Conservation (phyloP, 2,797 vertebrate species). For the Dicrostonyx torquatus region DNA sequence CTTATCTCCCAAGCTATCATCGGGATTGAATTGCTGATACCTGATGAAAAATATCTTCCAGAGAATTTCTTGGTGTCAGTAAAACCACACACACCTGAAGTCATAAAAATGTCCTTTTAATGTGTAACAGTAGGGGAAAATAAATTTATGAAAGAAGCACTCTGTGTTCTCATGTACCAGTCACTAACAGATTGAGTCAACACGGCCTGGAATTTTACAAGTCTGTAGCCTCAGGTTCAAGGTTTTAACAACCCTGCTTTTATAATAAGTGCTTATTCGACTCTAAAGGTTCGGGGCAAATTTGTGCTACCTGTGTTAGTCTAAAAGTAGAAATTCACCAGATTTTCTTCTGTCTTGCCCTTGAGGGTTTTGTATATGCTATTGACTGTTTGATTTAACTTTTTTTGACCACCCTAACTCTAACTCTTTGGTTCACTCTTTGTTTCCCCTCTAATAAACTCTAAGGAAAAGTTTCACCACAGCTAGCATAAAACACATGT, state of each 20-base stretch:
- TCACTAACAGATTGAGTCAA: background rate
- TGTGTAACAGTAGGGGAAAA: background rate
- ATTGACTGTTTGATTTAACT: background rate
- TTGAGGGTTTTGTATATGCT: background rate
- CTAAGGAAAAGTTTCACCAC: background rate
- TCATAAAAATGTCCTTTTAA: background rate
- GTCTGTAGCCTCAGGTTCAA: background rate
- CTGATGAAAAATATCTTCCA: background rate
- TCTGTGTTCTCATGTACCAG: background rate
- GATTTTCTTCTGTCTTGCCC: background rate
- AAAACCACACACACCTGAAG: background rate
- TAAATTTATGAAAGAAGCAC: background rate
- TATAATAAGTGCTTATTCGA: background rate
- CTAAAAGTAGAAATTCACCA: background rate
- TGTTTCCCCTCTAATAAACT: background rate
- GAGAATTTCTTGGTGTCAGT: background rate
- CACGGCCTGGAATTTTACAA: background rate
- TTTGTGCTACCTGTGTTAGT: background rate
- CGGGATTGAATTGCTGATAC: background rate
- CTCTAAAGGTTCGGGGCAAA: background rate
- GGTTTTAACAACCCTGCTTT: conserved; percentile 18
- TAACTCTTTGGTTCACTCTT: background rate
- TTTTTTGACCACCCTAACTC: conserved; percentile 5
- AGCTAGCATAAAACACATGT: background rate
- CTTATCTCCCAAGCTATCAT: background rate